These are phyloP conservation scores for Listronotus bonariensis DNA, from an alignment of 1,140 invertebrate species.

Conservation along the genomic window DNA sequence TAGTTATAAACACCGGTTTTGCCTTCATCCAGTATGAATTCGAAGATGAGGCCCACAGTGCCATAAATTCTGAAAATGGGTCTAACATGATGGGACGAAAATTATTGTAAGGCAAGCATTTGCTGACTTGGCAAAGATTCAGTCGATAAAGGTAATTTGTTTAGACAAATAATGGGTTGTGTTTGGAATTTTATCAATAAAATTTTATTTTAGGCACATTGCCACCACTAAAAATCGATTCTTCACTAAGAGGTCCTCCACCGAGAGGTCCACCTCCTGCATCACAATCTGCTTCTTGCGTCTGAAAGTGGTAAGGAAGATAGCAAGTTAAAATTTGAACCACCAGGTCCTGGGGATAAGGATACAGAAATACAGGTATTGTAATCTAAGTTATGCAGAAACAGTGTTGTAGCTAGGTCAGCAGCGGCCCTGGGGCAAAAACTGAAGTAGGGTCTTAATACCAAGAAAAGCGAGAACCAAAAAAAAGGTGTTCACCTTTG, in stretches of 20 bases:
- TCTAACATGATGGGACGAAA: conserved; percentile 71
- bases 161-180: too few relatives aligned
- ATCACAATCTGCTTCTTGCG: not conserved
- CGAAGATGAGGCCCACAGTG: conserved; percentile 72
- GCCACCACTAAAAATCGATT: not conserved
- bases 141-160: conserved; percentile 11
- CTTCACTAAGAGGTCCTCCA: too few relatives aligned
- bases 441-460: too few relatives aligned
- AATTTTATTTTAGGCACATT: too few relatives aligned
- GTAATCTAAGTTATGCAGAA: too few relatives aligned
- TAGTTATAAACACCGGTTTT: conserved; percentile 76
- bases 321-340: conserved; percentile 10
- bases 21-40: conserved; percentile 84
- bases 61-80: conserved; percentile 72
- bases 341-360: not conserved
- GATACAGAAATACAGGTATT: too few relatives aligned
- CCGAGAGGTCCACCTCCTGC: conserved; percentile 1
- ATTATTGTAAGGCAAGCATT: conserved; percentile 64
- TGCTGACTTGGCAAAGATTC: conserved; percentile 35
- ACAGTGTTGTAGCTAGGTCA: too few relatives aligned
- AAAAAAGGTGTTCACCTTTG: too few relatives aligned
- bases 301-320: conserved; percentile 1
- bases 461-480: too few relatives aligned
- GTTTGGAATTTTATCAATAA: too few relatives aligned
- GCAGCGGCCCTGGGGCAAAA: too few relatives aligned